Conservation (phyloP, 2,797 vertebrate species). For the Varecia variegata region DNA sequence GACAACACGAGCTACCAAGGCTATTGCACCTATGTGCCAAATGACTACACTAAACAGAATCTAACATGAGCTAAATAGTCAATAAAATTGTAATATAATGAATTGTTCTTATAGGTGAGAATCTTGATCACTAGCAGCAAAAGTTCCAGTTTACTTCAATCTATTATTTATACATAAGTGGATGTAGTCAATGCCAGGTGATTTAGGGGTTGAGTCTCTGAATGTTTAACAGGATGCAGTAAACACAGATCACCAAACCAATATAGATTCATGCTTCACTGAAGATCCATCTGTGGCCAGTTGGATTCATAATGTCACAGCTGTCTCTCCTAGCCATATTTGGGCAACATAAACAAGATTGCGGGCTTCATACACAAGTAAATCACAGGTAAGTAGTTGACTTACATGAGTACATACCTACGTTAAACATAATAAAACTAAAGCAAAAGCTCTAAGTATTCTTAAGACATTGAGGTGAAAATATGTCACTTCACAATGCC, state of each 20-base stretch:
- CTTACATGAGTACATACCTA: neutral
- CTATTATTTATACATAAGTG: slow-evolving; percentile 12
- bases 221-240: slow-evolving; percentile 43
- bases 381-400: slow-evolving; percentile 20
- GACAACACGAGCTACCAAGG: neutral
- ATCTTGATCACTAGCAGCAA: neutral
- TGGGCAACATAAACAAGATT: slow-evolving; percentile 42
- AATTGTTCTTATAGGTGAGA: neutral
- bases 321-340: slow-evolving; percentile 48
- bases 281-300: slow-evolving; percentile 52
- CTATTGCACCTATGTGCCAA: no score
- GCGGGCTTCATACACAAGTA: neutral
- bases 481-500: neutral
- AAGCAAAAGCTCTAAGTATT: neutral
- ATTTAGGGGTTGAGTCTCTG: slow-evolving; percentile 49
- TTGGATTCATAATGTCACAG: slow-evolving; percentile 45
- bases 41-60: neutral
- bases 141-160: slow-evolving; percentile 36
- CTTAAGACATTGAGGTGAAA: neutral
- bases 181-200: neutral
- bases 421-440: neutral
- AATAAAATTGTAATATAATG: neutral
- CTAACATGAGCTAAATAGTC: neutral
- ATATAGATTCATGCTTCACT: slow-evolving; percentile 55
- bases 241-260: slow-evolving; percentile 64